Base-by-base conservation (phyloP, 1,140 invertebrate species). In the Drosophila biarmipes region DNA sequence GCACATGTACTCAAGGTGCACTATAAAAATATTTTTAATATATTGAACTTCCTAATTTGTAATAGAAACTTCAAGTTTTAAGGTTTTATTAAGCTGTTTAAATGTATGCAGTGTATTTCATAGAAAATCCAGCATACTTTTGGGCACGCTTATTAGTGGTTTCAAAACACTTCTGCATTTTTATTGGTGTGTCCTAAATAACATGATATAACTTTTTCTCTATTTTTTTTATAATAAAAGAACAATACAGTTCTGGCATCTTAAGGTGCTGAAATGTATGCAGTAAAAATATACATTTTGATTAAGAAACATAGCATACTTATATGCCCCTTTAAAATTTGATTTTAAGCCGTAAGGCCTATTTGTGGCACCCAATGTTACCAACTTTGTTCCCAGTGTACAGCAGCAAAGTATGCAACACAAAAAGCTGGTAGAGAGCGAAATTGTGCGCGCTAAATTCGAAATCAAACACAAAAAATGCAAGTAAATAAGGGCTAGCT, bases 401-500 rank as follows among this genome's bases (percentile, higher is more conserved):
- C 19, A 27, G 35, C 49, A 42, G 37, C n/a, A 78, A 78, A 84
- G 76, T 77, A 77, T 63, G 69, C 59, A 75, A 78, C 59, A 66
- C 61, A 58, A 78, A 74, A 72, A 21, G 29, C 34, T 43, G 19
- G 24, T 37, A 37, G 38, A 43, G 21, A 58, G 55, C 66, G 71
- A 89, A 79, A 89, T 89, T 76, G 64, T 82, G 71, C 78, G 78
- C 81, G 78, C 84, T 87, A 89, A 87, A 87, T 84, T 87, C 69
- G 69, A 82, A 87, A 79, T 89, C 84, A 87, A 89, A 87, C 79
- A 89, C 64, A 80, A 77, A 87, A 79, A 69, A 55, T 64, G 56
- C 73, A 74, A 74, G 68, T 78, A 86, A 87, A 87, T 87, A 89
- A 89, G 84, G 53, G 48, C 55, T 14, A 29, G 12, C 37, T 55